Base-by-base conservation (phyloP, 1,140 invertebrate species). In the Meloidogyne exigua region DNA sequence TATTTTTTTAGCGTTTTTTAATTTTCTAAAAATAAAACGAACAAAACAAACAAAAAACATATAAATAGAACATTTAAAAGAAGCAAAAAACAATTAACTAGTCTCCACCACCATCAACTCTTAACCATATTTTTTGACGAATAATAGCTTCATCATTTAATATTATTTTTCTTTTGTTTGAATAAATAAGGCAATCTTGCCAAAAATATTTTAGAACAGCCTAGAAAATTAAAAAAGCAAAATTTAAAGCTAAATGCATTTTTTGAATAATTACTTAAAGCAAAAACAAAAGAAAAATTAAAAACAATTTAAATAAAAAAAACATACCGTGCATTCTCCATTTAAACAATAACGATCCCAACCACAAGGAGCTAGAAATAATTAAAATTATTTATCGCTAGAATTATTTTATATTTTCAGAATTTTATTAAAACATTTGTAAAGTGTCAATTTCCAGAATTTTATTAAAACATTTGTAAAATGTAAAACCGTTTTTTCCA, bases 311-410 rank as follows among this genome's bases (percentile, higher is more conserved):
- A n/a, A n/a, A n/a, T n/a, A n/a, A n/a, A n/a, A n/a, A 49, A 65
- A 28, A 80, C 83, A 79, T 74, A 86, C 85, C 68, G 87, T 75
- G 75, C 85, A 87, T 69, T 87, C 86, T 65, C 85, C 85, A 62
- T 81, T 81, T 32, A 87, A 70, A 76, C 85, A 87, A 73, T 83
- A 87, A 62, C 85, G 82, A 68, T 88, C 84, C 64, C 68, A 87
- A 25, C 85, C 85, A 77, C 85, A 87, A 1, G 87, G 78, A 1
- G 87, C 83, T 73, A 42, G 18, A 68, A 32, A 68, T 23, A 36
- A 25, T 63, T 1, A 23, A 3, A 25, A 68, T 21, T 12, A 12
- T 12, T 39, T n/a, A n/a, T n/a, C n/a, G n/a, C n/a, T n/a, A n/a
- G n/a, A 5, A 67, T 67, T 23, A 67, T n/a, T 32, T 28, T 23